Conservation (phyloP, 2,888 invertebrate species). For the Serrognathus titanus region DNA sequence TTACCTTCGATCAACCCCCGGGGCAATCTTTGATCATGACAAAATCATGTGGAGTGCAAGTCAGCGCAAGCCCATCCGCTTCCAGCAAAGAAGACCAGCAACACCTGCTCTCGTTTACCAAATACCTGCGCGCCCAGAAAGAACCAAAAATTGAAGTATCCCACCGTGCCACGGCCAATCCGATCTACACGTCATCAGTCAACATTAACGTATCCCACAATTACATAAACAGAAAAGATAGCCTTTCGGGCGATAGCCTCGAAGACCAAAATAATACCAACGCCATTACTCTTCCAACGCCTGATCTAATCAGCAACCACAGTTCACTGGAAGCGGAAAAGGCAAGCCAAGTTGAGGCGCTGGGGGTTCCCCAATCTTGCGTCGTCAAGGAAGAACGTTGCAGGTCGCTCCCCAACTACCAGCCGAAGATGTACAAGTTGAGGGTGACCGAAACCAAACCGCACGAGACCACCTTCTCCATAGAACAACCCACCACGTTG, state of each 20-base stretch:
- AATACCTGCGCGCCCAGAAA: conserved; percentile 38
- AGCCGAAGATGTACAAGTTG: conserved; percentile 11
- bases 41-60: conserved; percentile 24
- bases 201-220: conserved; percentile 60
- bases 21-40: conserved; percentile 14
- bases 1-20: conserved; percentile 25
- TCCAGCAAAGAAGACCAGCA: conserved; percentile 39
- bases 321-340: conserved; percentile 46
- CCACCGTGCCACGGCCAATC: conserved; percentile 36
- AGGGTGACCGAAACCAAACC: conserved; percentile 6
- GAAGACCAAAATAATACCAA: conserved; percentile 36
- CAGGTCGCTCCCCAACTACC: conserved; percentile 23
- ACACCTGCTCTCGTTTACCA: conserved; percentile 43
- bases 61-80: conserved; percentile 1
- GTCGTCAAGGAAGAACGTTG: conserved; percentile 27
- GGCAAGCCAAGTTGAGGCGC: not conserved
- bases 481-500: conserved; percentile 33
- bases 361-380: conserved; percentile 24
- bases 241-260: conserved; percentile 54
- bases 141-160: conserved; percentile 27
- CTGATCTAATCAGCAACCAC: conserved; percentile 60
- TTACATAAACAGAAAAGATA: conserved; percentile 40
- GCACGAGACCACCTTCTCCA: conserved; percentile 14
- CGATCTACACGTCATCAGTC: conserved; percentile 52
- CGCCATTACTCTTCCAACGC: conserved; percentile 48